These are phyloP conservation scores for Synanthedon tipuliformis DNA, from an alignment of 2,888 invertebrate species.

Conservation along the genomic window DNA sequence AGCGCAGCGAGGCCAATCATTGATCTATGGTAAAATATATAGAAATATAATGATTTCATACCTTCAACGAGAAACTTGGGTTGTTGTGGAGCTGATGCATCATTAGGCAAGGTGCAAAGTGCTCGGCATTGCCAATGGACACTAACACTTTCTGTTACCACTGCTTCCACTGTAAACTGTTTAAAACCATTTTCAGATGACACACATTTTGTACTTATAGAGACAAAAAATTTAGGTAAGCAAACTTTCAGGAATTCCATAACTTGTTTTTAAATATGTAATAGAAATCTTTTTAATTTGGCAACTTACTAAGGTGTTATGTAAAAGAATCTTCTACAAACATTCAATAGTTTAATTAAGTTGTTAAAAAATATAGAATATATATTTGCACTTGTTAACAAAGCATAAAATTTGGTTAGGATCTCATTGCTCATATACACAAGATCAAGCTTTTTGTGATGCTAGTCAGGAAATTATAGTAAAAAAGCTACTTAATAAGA, in stretches of 20 bases:
- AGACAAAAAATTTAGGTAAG: no score
- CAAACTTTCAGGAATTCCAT: no score
- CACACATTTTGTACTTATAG: no score
- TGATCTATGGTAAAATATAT: no score
- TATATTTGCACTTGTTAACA: not conserved
- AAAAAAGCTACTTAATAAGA: not conserved
- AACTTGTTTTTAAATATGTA: no score
- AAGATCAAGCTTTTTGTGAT: no score
- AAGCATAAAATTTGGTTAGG: not conserved
- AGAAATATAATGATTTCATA: constrained; percentile 9
- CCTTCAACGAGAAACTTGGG: constrained; percentile 71
- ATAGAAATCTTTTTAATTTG: no score
- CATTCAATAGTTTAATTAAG: no score
- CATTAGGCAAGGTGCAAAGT: constrained; percentile 68
- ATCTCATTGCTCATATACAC: not conserved
- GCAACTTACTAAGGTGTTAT: no score
- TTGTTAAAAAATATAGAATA: not conserved
- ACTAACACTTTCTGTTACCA: constrained; percentile 83
- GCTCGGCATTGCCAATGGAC: constrained; percentile 91
- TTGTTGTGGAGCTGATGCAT: constrained; percentile 72
- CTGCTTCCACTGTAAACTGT: constrained; percentile 84
- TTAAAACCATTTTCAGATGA: not conserved
- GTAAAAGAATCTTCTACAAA: no score
- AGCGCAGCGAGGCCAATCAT: no score
- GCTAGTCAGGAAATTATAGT: not conserved